Conservation (phyloP, 1,140 invertebrate species). For the Pogonomyrmex californicus region DNA sequence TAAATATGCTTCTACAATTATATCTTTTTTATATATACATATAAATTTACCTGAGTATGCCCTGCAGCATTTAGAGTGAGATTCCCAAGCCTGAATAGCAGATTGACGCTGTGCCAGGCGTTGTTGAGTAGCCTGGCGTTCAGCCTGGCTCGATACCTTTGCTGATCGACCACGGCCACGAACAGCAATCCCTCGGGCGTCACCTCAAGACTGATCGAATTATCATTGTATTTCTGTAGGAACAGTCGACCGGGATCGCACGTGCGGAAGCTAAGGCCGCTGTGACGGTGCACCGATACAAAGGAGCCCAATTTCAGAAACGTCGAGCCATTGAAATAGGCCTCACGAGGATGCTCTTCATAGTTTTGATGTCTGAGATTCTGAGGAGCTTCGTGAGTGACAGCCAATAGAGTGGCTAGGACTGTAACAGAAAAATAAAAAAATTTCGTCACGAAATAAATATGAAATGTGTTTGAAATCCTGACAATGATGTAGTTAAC, state of each 20-base stretch:
- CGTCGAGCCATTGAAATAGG: slow-evolving; percentile 93
- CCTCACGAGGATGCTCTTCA: slow-evolving; percentile 89
- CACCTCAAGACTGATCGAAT: slow-evolving; percentile 90
- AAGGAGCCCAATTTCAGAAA: slow-evolving; percentile 90
- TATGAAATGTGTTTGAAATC: not conserved
- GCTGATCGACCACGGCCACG: slow-evolving; percentile 87
- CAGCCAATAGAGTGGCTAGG: slow-evolving; percentile 75
- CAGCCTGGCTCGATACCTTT: slow-evolving; percentile 89
- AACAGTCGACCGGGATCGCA: slow-evolving; percentile 93
- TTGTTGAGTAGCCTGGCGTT: slow-evolving; percentile 91
- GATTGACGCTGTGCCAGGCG: slow-evolving; percentile 93
- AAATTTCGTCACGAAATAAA: not conserved
- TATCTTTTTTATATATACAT: not conserved
- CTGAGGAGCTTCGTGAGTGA: slow-evolving; percentile 73
- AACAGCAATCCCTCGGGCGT: slow-evolving; percentile 90
- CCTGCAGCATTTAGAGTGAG: slow-evolving; percentile 89
- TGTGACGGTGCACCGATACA: slow-evolving; percentile 92
- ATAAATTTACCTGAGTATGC: slow-evolving; percentile 84
- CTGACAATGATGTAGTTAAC: not conserved
- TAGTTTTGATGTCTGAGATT: slow-evolving; percentile 69
- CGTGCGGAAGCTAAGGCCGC: slow-evolving; percentile 93
- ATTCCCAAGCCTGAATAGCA: slow-evolving; percentile 90
- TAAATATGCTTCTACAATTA: not conserved
- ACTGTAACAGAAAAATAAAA: slow-evolving; percentile 73
- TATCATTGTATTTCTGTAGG: slow-evolving; percentile 90